Evolutionary conservation across 2,113 vertebrate genomes (phyloP).

Genomic region (Myotis yumanensis): DNA sequence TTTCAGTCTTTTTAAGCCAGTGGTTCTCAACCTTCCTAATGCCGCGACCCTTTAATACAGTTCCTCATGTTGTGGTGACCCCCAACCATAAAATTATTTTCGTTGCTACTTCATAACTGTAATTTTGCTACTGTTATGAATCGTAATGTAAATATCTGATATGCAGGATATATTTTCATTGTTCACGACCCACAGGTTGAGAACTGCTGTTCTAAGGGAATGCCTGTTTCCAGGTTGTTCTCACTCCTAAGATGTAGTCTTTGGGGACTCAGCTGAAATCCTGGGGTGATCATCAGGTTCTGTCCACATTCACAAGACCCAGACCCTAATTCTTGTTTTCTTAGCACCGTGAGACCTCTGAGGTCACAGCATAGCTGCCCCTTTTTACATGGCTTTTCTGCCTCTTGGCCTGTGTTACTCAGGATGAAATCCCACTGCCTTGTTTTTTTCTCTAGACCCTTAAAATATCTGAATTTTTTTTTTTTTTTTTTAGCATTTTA

Average conservation of each 20-base stretch:
- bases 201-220: neutral
- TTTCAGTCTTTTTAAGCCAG: neutral
- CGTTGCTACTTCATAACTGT: too few relatives aligned
- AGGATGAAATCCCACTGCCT: neutral
- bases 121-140: too few relatives aligned
- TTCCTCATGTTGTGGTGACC: too few relatives aligned
- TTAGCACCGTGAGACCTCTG: neutral
- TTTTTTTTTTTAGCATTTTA: neutral
- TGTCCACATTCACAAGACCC: neutral
- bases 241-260: neutral
- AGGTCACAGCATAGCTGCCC: too few relatives aligned
- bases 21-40: too few relatives aligned
- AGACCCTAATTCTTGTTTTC: neutral
- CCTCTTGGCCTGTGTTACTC: neutral
- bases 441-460: neutral
- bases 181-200: too few relatives aligned
- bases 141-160: too few relatives aligned
- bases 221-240: neutral
- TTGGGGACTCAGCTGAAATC: neutral
- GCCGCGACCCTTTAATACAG: too few relatives aligned
- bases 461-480: neutral
- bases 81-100: too few relatives aligned
- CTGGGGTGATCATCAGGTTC: neutral
- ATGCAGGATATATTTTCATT: too few relatives aligned
- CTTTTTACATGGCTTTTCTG: neutral